Percentiles rank a stretch among this genome's conserved stretches.
Evolutionary conservation across 2,888 invertebrate species (phyloP).

Genomic region (Agapetus fuscipes): DNA sequence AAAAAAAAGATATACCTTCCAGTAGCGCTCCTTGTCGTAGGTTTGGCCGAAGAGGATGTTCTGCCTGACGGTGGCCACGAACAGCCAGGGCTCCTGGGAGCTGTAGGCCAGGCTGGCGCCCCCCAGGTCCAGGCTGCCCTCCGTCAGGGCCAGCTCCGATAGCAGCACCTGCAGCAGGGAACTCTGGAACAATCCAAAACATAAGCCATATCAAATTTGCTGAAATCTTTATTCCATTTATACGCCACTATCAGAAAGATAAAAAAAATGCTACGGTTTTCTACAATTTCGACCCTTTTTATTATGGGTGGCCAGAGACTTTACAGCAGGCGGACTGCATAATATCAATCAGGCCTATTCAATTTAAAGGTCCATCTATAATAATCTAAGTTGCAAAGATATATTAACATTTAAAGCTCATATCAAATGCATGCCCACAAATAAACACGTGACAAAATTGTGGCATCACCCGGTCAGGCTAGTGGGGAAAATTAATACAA

Average conservation of each 20-base stretch:
- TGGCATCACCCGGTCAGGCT: too few relatives aligned
- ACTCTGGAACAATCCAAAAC: slow-evolving; percentile 35
- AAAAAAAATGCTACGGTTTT: neutral
- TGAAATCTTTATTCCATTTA: neutral
- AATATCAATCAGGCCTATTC: too few relatives aligned
- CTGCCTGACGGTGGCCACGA: slow-evolving; percentile 59
- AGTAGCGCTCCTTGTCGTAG: slow-evolving; percentile 44
- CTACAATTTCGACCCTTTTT: too few relatives aligned
- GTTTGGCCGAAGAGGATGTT: slow-evolving; percentile 71
- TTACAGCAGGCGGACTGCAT: too few relatives aligned
- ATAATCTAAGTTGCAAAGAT: too few relatives aligned
- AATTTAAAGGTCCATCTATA: too few relatives aligned
- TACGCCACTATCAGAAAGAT: too few relatives aligned
- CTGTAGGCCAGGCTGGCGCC: slow-evolving; percentile 59
- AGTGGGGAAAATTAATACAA: too few relatives aligned
- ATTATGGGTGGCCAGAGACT: too few relatives aligned
- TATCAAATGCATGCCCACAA: too few relatives aligned
- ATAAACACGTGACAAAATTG: too few relatives aligned
- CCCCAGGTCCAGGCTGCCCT: slow-evolving; percentile 50
- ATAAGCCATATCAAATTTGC: neutral
- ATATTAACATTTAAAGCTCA: too few relatives aligned
- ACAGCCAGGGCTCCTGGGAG: slow-evolving; percentile 74
- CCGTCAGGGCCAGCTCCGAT: slow-evolving; percentile 54
- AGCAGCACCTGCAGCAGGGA: slow-evolving; percentile 59
- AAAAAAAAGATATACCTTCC: slow-evolving; percentile 35